Conservation (phyloP, 1,140 invertebrate genomes). For the Varroa destructor region DNA sequence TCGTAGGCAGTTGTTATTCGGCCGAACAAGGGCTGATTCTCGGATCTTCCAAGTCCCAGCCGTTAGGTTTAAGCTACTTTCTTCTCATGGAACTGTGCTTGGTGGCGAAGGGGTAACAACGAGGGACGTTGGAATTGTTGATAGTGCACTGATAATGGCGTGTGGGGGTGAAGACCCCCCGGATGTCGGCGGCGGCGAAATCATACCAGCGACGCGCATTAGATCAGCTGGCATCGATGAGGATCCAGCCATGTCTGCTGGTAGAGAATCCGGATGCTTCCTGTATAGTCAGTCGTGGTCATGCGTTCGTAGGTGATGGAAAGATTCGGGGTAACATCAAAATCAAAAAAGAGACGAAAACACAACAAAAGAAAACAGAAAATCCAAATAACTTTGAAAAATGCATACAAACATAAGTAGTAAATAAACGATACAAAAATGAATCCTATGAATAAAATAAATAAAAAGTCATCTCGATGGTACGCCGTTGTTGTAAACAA, state of each 20-base stretch:
- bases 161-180: neutral
- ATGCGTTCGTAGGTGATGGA: too few relatives aligned
- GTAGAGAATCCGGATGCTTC: conserved; percentile 21
- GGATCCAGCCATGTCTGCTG: conserved; percentile 8
- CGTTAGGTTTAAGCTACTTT: too few relatives aligned
- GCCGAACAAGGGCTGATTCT: too few relatives aligned
- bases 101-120: conserved; percentile 16
- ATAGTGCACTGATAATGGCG: conserved; percentile 15
- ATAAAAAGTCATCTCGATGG: too few relatives aligned
- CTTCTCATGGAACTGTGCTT: conserved; percentile 26
- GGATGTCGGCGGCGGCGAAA: neutral
- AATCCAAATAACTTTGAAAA: neutral
- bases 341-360: neutral
- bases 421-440: too few relatives aligned
- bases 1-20: too few relatives aligned
- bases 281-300: neutral
- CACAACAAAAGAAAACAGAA: neutral
- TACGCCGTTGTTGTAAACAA: too few relatives aligned
- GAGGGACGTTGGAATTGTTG: neutral
- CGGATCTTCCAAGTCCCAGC: too few relatives aligned
- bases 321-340: neutral
- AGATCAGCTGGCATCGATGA: conserved; percentile 11
- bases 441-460: too few relatives aligned
- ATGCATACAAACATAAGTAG: neutral
- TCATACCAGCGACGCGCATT: conserved; percentile 3